These are phyloP conservation scores for Columba guinea DNA, from an alignment of 2,797 vertebrate genomes.

Conservation along the genomic window DNA sequence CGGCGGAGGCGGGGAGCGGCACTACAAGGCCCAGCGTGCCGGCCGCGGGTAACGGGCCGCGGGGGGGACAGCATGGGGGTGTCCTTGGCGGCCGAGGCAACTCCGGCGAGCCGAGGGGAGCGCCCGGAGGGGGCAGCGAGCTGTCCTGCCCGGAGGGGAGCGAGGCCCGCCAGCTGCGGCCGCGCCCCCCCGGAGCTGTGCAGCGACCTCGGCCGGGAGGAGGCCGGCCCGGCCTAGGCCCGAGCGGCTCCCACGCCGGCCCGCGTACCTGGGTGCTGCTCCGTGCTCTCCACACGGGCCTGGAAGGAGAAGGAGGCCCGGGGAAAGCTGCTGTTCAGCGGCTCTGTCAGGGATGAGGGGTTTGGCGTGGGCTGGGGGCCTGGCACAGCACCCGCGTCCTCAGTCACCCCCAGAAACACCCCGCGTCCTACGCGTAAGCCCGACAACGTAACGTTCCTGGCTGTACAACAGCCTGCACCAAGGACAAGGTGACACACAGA, in stretches of 20 bases:
- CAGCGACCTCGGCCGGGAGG: not conserved
- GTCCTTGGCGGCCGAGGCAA: not conserved
- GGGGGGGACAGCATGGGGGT: not conserved
- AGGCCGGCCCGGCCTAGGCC: not conserved
- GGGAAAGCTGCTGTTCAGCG: not conserved
- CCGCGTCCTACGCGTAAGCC: rapidly evolving
- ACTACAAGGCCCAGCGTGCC: slow-evolving; percentile 58
- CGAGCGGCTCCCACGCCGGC: too few relatives aligned
- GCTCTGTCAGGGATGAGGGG: not conserved
- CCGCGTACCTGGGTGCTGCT: not conserved
- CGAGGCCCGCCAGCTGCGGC: too few relatives aligned
- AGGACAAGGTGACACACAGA: not conserved
- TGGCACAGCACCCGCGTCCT: not conserved
- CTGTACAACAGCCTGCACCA: rapidly evolving
- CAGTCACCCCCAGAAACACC: not conserved
- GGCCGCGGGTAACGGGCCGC: not conserved
- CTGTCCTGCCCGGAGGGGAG: not conserved
- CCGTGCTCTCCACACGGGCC: rapidly evolving
- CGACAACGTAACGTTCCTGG: rapidly evolving
- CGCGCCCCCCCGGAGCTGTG: too few relatives aligned
- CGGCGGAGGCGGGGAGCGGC: rapidly evolving
- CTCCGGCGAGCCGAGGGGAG: not conserved
- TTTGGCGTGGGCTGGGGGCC: rapidly evolving
- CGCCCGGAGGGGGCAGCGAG: too few relatives aligned
- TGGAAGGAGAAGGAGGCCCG: not conserved